phyloP scores from a whole-genome alignment of 2,113 vertebrate genomes.

The Lophotis ruficrista region DNA sequence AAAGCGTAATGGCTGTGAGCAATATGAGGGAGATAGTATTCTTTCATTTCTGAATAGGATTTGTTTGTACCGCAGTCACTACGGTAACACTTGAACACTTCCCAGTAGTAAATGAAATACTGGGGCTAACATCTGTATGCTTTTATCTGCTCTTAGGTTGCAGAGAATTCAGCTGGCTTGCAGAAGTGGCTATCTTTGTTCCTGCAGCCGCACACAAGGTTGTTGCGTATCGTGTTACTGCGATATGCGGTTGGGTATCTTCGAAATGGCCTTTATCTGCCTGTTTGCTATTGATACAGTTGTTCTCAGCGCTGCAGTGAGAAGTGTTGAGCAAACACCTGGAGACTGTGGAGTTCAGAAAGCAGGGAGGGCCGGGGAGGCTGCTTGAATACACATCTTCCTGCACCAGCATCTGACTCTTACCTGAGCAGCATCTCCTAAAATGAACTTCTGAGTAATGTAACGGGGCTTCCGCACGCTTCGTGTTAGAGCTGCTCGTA shows the following conservation, averaged over 20 bases:
- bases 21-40: not conserved
- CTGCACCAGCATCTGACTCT: not conserved
- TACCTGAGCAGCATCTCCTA: not conserved
- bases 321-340: not conserved
- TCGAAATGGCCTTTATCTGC: not conserved
- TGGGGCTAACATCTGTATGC: not conserved
- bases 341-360: not conserved
- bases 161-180: not conserved
- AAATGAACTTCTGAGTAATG: not conserved
- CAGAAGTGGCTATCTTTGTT: not conserved
- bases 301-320: not conserved
- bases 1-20: not conserved
- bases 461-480: not conserved
- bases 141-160: not conserved
- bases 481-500: not conserved
- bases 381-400: not conserved
- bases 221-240: accelerated
- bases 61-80: not conserved
- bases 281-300: conserved; percentile 15
- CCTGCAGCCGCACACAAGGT: not conserved
- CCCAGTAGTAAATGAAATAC: not conserved
- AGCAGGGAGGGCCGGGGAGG: not conserved
- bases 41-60: not conserved
- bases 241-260: accelerated
- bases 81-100: not conserved